Evolutionary conservation across 2,888 invertebrate species (phyloP), one percentile per base, ranked within the genome.

Genomic region (Glyphotaelius pellucidus): DNA sequence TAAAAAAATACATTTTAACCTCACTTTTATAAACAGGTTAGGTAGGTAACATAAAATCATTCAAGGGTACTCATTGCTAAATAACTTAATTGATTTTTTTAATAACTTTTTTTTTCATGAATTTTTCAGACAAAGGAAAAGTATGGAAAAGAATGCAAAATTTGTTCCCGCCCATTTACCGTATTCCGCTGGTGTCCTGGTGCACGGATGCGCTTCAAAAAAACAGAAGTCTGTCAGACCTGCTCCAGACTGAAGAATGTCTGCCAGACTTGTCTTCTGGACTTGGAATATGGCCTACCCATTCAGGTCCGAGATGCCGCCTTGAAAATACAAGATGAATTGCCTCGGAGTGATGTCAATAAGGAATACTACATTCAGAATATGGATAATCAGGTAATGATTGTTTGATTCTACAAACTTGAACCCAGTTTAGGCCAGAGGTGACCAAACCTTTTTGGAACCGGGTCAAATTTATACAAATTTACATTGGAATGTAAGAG

Each of bases 171-270:
- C 84, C 99, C 99, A 1, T 99, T 99, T 95, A 99, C 99, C 19
- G 98, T 99, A 30, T 99, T 99, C 95, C 97, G 99, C 79, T 99
- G 99, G 99, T 99, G 99, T 95, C 99, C 99, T 0, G 99, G 99
- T 35, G 98, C 98, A 11, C 96, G 98, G 94, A 99, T 99, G 98
- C 97, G 99, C 94, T 99, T 99, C 95, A 99, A 99, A 95, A 99
- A 99, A 95, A 99, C 99, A 0, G 99, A 99, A 96, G 98, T 99
- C 31, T 99, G 99, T 95, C 99, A 99, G 95, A 99, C 99, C 0
- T 99, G 99, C 95, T 98, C 98, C 90, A 98, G 99, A 94, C 95
- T 99, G 93, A 99, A 99, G 95, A 99, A 99, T 95, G 98, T 99
- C 35, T 99, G 99, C 95, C 99, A 99, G 95, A 99, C 99, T 0